phyloP scores from a whole-genome alignment of 2,888 invertebrate genomes.

The Sarcophaga variegata region DNA sequence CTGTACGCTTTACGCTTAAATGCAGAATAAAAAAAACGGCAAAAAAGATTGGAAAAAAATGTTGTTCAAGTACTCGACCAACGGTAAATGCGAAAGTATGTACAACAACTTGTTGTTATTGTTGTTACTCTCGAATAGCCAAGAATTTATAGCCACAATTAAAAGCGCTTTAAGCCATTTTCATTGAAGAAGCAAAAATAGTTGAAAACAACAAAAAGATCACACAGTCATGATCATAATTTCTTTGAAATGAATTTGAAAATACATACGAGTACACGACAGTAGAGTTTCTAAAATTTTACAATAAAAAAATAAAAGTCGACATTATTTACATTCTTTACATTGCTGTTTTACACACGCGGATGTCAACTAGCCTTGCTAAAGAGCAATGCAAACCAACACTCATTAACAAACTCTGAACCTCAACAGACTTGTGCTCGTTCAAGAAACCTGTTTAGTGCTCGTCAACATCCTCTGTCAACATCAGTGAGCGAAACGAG shows the following conservation, averaged over 20 bases:
- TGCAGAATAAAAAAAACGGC: conserved; percentile 2
- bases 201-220: conserved; percentile 8
- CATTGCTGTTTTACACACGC: no score
- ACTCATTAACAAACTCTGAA: no score
- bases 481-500: no score
- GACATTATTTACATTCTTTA: no score
- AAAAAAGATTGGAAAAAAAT: neutral
- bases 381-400: no score
- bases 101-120: conserved; percentile 64
- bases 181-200: conserved; percentile 16
- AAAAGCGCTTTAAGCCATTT: conserved; percentile 63
- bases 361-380: no score
- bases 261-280: no score
- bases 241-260: conserved; percentile 28
- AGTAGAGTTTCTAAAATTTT: no score
- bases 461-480: no score
- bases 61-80: conserved; percentile 50
- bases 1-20: neutral
- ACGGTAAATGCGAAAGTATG: conserved; percentile 34
- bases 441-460: no score
- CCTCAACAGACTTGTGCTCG: no score
- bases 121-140: conserved; percentile 11
- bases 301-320: no score
- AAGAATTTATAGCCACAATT: conserved; percentile 41
- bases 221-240: neutral